Evolutionary conservation across 2,113 vertebrate genomes (phyloP).

Genomic region (Cacatua alba): DNA sequence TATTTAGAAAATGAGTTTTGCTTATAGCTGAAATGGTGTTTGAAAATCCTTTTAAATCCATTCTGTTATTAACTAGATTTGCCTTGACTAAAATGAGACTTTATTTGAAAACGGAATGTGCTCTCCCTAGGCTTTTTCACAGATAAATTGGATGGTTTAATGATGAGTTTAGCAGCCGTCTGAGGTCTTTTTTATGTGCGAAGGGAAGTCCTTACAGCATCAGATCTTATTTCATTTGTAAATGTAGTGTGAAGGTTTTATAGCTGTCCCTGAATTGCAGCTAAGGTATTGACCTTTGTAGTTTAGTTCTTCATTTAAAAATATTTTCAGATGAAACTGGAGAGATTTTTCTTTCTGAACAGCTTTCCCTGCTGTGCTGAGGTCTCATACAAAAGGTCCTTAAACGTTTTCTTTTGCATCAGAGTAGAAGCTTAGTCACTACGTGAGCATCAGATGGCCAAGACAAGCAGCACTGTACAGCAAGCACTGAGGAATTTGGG

Average conservation of each 20-base stretch:
- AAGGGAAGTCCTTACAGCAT: slow-evolving; percentile 16
- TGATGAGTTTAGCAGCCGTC: neutral
- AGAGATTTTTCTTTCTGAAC: neutral
- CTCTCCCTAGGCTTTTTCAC: neutral
- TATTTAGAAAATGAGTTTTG: neutral
- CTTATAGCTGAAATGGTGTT: neutral
- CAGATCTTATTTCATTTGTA: slow-evolving; percentile 18
- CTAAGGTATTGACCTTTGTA: neutral
- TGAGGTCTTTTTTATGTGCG: neutral
- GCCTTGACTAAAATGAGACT: slow-evolving; percentile 18
- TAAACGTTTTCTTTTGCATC: neutral
- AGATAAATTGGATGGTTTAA: neutral
- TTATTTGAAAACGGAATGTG: neutral
- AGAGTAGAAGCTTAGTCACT: neutral
- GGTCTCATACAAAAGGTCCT: neutral
- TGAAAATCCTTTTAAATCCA: neutral
- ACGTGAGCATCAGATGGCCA: neutral
- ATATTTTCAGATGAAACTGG: neutral
- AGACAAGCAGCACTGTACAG: slow-evolving; percentile 9
- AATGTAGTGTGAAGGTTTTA: neutral
- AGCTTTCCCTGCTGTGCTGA: neutral
- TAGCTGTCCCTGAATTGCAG: neutral
- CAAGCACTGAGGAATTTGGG: neutral
- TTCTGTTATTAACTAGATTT: slow-evolving; percentile 24
- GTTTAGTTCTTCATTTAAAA: neutral